These are phyloP conservation scores for Morpho helenor DNA, from an alignment of 2,888 invertebrate species.

Conservation along the genomic window DNA sequence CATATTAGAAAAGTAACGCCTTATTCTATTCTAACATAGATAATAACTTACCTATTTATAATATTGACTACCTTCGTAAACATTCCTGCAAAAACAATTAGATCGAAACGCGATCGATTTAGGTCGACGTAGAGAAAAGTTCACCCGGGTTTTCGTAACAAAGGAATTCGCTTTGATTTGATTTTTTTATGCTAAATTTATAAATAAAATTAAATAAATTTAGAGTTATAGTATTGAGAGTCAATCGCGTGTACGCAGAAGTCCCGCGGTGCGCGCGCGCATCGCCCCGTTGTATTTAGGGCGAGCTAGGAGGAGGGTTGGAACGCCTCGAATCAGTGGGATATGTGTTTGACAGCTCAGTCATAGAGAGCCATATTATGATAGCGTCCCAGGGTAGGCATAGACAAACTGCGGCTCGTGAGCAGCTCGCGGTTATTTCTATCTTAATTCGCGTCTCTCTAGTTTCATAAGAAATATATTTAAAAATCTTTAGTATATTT, in stretches of 20 bases:
- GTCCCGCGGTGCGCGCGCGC: conserved; percentile 1
- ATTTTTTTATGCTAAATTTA: too few species aligned
- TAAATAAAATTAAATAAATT: too few species aligned
- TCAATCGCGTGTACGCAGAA: conserved; percentile 4
- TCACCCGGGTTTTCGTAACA: too few species aligned
- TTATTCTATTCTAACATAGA: too few species aligned
- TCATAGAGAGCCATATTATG: not conserved
- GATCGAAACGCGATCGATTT: too few species aligned
- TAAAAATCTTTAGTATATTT: not conserved
- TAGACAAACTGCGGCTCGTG: not conserved
- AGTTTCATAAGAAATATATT: not conserved
- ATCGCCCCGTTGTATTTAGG: not conserved
- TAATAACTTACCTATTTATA: too few species aligned
- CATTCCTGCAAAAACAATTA: too few species aligned
- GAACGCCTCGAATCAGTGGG: conserved; percentile 19
- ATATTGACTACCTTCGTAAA: too few species aligned
- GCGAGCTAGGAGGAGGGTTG: conserved; percentile 8
- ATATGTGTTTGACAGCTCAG: conserved; percentile 6
- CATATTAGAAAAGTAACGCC: too few species aligned
- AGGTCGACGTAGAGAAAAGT: too few species aligned
- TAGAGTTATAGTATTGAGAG: not conserved
- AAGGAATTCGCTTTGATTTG: too few species aligned
- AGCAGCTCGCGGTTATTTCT: not conserved
- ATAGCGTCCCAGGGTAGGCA: not conserved
- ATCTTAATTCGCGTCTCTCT: too few species aligned